Percentiles rank a stretch among this genome's conserved stretches.
These are phyloP conservation scores for Agrilus cyanescens DNA, from an alignment of 2,888 invertebrate species.

Conservation along the genomic window DNA sequence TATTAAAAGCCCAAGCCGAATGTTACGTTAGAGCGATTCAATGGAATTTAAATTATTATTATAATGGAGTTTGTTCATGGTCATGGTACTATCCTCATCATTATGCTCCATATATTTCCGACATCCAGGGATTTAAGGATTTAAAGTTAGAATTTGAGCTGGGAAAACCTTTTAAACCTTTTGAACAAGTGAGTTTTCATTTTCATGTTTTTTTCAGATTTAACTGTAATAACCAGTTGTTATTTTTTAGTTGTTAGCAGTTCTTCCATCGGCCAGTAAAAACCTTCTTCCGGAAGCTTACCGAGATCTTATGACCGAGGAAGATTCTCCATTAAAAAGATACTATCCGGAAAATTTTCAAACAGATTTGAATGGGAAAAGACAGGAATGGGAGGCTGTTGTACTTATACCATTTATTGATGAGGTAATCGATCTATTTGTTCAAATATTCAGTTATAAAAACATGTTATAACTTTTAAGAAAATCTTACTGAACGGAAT, in stretches of 20 bases:
- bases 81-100: slow-evolving; percentile 97
- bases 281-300: slow-evolving; percentile 65
- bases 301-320: slow-evolving; percentile 63
- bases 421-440: slow-evolving; percentile 41
- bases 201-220: background rate
- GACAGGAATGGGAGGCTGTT: slow-evolving; percentile 93
- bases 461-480: slow-evolving; percentile 29
- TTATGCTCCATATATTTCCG: slow-evolving; percentile 93
- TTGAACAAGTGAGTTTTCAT: slow-evolving; percentile 56
- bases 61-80: slow-evolving; percentile 94
- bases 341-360: slow-evolving; percentile 87
- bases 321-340: slow-evolving; percentile 70
- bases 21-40: slow-evolving; percentile 89
- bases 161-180: slow-evolving; percentile 83
- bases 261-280: slow-evolving; percentile 78
- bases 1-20: slow-evolving; percentile 69
- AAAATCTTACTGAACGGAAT: slow-evolving; percentile 62
- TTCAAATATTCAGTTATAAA: background rate
- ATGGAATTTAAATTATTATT: slow-evolving; percentile 95
- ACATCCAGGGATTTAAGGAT: slow-evolving; percentile 67
- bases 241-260: slow-evolving; percentile 58
- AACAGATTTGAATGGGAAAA: slow-evolving; percentile 92
- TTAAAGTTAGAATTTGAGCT: slow-evolving; percentile 67
- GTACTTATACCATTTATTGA: slow-evolving; percentile 89
- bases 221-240: background rate